phyloP scores from a whole-genome alignment of 1,140 invertebrate genomes.

The Tenebrio molitor region DNA sequence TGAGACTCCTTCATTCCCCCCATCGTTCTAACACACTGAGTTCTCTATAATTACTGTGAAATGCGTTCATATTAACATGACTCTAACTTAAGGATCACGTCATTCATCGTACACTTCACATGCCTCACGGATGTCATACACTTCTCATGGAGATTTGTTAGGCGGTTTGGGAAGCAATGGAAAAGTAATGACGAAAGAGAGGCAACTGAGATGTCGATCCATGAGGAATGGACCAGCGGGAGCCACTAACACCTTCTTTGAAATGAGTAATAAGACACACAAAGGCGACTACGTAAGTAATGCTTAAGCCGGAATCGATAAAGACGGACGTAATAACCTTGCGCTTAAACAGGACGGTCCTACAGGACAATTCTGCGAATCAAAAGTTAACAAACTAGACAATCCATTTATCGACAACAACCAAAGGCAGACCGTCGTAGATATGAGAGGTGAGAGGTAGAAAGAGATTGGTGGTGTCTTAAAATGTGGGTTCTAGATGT shows the following conservation, averaged over 20 bases:
- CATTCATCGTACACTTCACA: slow-evolving; percentile 96
- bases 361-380: slow-evolving; percentile 64
- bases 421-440: slow-evolving; percentile 89
- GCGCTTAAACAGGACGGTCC: slow-evolving; percentile 61
- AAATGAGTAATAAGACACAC: slow-evolving; percentile 78
- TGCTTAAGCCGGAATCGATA: slow-evolving; percentile 32
- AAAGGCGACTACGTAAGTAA: slow-evolving; percentile 77
- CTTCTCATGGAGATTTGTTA: slow-evolving; percentile 91
- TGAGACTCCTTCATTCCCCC: background rate
- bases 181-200: slow-evolving; percentile 86
- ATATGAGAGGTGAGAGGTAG: slow-evolving; percentile 85
- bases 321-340: background rate
- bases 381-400: slow-evolving; percentile 89
- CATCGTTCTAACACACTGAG: slow-evolving; percentile 5
- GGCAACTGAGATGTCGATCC: slow-evolving; percentile 81
- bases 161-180: slow-evolving; percentile 77
- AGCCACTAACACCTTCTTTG: slow-evolving; percentile 72
- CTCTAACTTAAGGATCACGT: slow-evolving; percentile 75
- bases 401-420: slow-evolving; percentile 93
- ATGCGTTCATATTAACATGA: slow-evolving; percentile 42
- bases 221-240: slow-evolving; percentile 76
- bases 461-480: too few relatives aligned
- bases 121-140: slow-evolving; percentile 91
- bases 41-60: slow-evolving; percentile 26
- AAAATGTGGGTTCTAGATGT: slow-evolving; percentile 94